Percentiles rank a stretch among this genome's conserved stretches.
Conservation (phyloP, 2,797 vertebrate species). For the Pseudochirops cupreus region DNA sequence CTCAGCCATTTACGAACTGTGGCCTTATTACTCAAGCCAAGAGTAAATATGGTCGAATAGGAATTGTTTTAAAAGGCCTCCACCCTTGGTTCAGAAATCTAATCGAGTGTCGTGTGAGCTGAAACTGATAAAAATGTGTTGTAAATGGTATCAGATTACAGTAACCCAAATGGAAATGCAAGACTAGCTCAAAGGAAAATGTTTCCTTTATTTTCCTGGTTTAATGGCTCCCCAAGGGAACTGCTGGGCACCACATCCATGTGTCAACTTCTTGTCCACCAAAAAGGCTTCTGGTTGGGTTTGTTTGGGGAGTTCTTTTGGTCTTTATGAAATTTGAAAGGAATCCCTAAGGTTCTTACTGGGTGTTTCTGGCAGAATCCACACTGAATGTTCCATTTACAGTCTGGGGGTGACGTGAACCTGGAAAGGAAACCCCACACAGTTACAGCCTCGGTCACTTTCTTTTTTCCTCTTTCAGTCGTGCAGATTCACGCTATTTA, state of each 20-base stretch:
- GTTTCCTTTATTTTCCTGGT: background rate
- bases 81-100: background rate
- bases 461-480: background rate
- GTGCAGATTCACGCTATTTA: background rate
- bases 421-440: background rate
- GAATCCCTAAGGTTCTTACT: background rate
- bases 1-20: background rate
- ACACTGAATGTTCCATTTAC: background rate
- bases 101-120: background rate
- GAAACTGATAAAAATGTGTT: background rate
- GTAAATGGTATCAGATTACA: background rate
- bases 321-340: slow-evolving; percentile 22
- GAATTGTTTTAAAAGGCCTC: background rate
- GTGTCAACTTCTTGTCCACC: background rate
- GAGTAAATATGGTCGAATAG: background rate
- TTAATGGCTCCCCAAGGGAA: background rate
- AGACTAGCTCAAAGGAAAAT: rapidly evolving
- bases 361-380: background rate
- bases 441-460: background rate
- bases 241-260: background rate
- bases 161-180: background rate
- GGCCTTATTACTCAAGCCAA: background rate
- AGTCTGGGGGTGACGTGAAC: background rate
- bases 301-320: background rate
- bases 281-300: background rate